Conservation (phyloP, 92 coral and sea anemone species). For the Virgularia gustaviana region DNA sequence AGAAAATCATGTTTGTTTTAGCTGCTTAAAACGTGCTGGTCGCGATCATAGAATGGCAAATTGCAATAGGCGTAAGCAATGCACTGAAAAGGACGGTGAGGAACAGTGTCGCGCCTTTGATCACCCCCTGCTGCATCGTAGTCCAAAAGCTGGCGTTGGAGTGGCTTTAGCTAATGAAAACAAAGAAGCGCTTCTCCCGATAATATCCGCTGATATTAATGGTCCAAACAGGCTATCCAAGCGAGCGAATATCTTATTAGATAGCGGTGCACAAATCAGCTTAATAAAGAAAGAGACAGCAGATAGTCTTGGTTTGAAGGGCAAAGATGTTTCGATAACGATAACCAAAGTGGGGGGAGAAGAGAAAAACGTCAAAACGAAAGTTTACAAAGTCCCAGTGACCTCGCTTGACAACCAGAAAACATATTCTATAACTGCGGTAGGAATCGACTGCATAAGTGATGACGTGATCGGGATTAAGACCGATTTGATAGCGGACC, state of each 20-base stretch:
- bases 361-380: slow-evolving; percentile 40
- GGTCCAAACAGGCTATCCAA: not conserved
- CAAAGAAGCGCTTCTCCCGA: not conserved
- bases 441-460: slow-evolving; percentile 47
- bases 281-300: slow-evolving; percentile 51
- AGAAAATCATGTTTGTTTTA: slow-evolving; percentile 57
- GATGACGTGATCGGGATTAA: slow-evolving; percentile 42
- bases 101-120: too few relatives aligned
- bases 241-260: slow-evolving; percentile 56
- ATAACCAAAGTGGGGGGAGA: slow-evolving; percentile 58
- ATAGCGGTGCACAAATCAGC: slow-evolving; percentile 55
- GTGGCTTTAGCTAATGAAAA: not conserved
- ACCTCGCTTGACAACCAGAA: slow-evolving; percentile 37
- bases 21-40: slow-evolving; percentile 55
- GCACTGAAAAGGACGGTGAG: slow-evolving; percentile 37
- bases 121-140: slow-evolving; percentile 26
- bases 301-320: slow-evolving; percentile 50
- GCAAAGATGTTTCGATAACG: slow-evolving; percentile 44
- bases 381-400: slow-evolving; percentile 31
- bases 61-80: slow-evolving; percentile 42
- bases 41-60: slow-evolving; percentile 50
- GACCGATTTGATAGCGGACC: slow-evolving; percentile 19
- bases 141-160: not conserved
- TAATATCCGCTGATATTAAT: not conserved
- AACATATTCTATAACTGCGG: slow-evolving; percentile 34